phyloP scores from a whole-genome alignment of 2,113 vertebrate genomes.

The Pitta sordida region DNA sequence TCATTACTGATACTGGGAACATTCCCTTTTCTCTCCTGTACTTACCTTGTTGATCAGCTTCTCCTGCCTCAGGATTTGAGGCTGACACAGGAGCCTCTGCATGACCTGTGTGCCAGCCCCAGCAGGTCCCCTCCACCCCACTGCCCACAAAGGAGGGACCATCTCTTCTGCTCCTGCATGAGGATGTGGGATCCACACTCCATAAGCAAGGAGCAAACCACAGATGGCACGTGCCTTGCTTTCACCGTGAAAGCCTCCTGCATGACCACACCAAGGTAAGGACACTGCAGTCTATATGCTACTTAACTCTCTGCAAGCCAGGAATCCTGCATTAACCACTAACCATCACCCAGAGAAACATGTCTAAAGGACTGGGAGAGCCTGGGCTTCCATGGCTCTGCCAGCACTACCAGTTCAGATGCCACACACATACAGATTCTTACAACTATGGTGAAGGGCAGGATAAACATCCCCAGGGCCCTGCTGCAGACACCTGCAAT shows the following conservation, averaged over 20 bases:
- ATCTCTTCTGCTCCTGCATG: fast-evolving
- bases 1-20: not conserved
- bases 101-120: fast-evolving
- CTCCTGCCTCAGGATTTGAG: not conserved
- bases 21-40: not conserved
- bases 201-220: not conserved
- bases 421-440: not conserved
- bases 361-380: not conserved
- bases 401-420: not conserved
- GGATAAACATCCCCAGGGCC: not conserved
- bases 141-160: fast-evolving
- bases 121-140: not conserved
- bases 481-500: conserved; percentile 2
- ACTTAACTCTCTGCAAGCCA: not conserved
- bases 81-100: not conserved
- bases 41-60: not conserved
- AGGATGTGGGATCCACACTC: not conserved
- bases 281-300: not conserved
- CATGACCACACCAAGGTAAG: not conserved
- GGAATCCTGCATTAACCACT: not conserved
- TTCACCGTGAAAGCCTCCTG: not conserved
- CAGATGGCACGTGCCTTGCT: not conserved
- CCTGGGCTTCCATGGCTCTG: not conserved
- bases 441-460: not conserved
- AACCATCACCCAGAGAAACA: not conserved